Base-by-base conservation (phyloP, 2,797 vertebrate species). In the Anableps anableps region DNA sequence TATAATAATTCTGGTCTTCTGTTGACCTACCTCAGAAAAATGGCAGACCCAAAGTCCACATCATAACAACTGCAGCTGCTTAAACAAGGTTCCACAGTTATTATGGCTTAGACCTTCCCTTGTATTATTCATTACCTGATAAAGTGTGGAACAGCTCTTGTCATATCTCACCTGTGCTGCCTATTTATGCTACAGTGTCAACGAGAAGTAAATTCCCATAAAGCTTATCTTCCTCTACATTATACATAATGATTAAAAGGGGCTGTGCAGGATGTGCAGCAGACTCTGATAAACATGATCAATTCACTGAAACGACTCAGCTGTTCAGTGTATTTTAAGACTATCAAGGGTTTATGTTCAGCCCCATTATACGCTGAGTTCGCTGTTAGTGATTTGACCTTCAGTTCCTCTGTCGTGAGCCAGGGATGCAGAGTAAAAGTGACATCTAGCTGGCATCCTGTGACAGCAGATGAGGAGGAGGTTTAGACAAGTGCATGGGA, bases 381-480 rank as follows among this genome's bases (percentile, higher is more conserved):
- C 80, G 66, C 86, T 84, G 84, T 89, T 88, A 80, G 74, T 79
- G 89, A 89, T 86, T 83, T 93, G 92, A 94, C 94, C 93, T 92
- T 91, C 88, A 83, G 80, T 86, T 90, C 78, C 55, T 87, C 83
- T 82, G 88, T 84, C 84, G 76, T 73, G 77, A 88, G 90, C 82
- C 71, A 89, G 78, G 88, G 91, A 94, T 86, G 83, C 81, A 71
- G 77, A 86, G 89, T 86, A 80, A 85, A 93, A 90, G 86, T 83
- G 92, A 88, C 92, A 86, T 89, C 80, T 82, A 79, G 84, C 83
- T 88, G 93, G 87, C 88, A 85, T 87, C 82, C 79, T 51, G 77
- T 91, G 92, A 89, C 93, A 92, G 89, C 79, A 78, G 85, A 91
- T 93, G 91, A 94, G 83, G 84, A 88, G 75, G 88, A 85, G 88